Evolutionary conservation across 2,797 vertebrate genomes (phyloP).

Genomic region (Danio albolineatus): DNA sequence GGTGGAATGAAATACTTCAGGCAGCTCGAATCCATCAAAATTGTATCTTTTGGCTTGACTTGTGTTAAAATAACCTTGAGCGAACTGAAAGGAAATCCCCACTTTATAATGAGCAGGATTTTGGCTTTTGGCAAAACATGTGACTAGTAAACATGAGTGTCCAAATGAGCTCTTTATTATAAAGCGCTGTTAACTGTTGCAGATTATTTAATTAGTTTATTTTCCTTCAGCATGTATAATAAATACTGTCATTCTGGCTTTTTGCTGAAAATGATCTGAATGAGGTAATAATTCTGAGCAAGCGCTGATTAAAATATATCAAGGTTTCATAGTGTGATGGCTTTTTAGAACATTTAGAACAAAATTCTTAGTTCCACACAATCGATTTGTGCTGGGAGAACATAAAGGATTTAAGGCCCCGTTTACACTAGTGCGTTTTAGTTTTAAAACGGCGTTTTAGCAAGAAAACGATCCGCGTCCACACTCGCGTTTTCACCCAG

Average conservation of each 20-base stretch:
- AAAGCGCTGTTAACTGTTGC: neutral
- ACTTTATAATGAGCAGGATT: constrained; percentile 28
- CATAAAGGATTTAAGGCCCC: too few relatives aligned
- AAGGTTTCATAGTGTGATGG: neutral
- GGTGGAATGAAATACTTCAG: neutral
- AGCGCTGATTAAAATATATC: neutral
- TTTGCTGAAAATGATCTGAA: neutral
- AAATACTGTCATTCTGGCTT: neutral
- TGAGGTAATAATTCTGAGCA: too few relatives aligned
- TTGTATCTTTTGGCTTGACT: constrained; percentile 21
- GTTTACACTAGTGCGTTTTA: too few relatives aligned
- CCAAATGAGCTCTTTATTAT: constrained; percentile 3
- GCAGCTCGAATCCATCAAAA: constrained; percentile 5
- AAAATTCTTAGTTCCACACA: too few relatives aligned
- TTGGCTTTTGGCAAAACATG: constrained; percentile 5
- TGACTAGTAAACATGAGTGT: constrained; percentile 22
- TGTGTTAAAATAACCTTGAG: constrained; percentile 13
- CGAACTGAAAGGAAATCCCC: constrained; percentile 10
- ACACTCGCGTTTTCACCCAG: too few relatives aligned
- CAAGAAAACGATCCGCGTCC: too few relatives aligned
- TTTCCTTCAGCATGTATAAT: neutral
- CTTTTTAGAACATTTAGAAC: neutral
- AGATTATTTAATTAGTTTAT: too few relatives aligned
- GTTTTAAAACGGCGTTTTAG: too few relatives aligned
- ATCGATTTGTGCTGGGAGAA: too few relatives aligned